Evolutionary conservation across 2,888 invertebrate species (phyloP).

Genomic region (Chymomyza fuscimana): DNA sequence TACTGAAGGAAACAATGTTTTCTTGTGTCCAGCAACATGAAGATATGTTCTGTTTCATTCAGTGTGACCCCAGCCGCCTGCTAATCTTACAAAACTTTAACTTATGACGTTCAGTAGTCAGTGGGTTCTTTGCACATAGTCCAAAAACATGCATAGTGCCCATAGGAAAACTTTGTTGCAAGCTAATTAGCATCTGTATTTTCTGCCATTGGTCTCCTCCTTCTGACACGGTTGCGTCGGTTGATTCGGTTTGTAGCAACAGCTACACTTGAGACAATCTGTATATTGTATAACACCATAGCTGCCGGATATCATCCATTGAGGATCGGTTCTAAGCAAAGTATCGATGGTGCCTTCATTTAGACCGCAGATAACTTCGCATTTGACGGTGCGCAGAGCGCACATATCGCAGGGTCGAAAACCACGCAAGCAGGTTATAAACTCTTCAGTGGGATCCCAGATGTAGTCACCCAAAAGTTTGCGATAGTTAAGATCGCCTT

Average conservation of each 20-base stretch:
- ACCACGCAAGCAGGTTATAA: conserved; percentile 81
- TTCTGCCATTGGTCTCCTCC: no score
- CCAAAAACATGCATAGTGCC: no score
- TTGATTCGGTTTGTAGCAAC: not conserved
- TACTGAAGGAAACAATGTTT: no score
- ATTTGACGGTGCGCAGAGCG: conserved; percentile 93
- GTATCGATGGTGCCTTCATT: conserved; percentile 83
- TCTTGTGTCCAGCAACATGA: no score
- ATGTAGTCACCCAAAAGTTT: conserved; percentile 94
- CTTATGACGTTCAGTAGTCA: no score
- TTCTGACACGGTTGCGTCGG: not conserved
- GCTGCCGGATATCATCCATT: conserved; percentile 92
- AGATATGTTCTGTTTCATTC: no score
- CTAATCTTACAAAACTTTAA: no score
- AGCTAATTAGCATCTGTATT: no score
- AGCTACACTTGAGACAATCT: conserved; percentile 58
- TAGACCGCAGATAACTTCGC: conserved; percentile 92
- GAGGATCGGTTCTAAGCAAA: conserved; percentile 81
- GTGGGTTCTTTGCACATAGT: no score
- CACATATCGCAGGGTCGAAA: conserved; percentile 92
- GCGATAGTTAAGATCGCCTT: conserved; percentile 97
- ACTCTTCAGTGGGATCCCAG: conserved; percentile 86
- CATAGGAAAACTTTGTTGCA: no score
- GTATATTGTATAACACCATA: conserved; percentile 88
- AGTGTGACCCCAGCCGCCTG: no score